phyloP scores from a whole-genome alignment of 2,888 invertebrate genomes.

The Aproaerema taeniolella region DNA sequence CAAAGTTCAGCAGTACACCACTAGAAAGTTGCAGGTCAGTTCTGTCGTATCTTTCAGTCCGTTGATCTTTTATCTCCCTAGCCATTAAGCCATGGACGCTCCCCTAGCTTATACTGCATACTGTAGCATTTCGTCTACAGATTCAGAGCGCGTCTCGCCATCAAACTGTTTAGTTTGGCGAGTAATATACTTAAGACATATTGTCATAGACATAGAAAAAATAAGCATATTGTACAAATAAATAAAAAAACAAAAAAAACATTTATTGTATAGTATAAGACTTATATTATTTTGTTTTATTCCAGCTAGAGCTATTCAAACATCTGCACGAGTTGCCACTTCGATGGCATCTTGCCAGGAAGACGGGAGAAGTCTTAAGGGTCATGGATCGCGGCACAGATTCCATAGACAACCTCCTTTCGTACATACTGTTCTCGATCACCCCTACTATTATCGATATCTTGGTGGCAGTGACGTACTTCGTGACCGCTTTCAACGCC shows the following conservation, averaged over 20 bases:
- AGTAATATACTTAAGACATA: too few relatives aligned
- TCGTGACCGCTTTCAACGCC: conserved; percentile 90
- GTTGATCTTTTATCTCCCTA: too few relatives aligned
- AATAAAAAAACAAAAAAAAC: too few relatives aligned
- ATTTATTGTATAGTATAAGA: too few relatives aligned
- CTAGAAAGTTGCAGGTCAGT: conserved; percentile 89
- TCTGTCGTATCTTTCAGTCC: neutral
- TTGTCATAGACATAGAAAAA: too few relatives aligned
- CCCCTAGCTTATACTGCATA: too few relatives aligned
- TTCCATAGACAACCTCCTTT: conserved; percentile 95
- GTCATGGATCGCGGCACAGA: conserved; percentile 99
- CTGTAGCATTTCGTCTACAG: too few relatives aligned
- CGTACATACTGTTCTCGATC: conserved; percentile 95
- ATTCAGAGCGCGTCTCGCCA: too few relatives aligned
- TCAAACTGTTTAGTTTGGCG: too few relatives aligned
- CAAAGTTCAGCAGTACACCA: conserved; percentile 95
- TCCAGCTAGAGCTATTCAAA: conserved; percentile 86
- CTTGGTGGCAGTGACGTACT: conserved; percentile 92
- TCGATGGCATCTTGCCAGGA: conserved; percentile 95
- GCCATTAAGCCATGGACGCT: too few relatives aligned
- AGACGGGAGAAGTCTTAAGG: conserved; percentile 97
- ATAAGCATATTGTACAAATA: too few relatives aligned
- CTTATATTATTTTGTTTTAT: too few relatives aligned
- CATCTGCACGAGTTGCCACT: conserved; percentile 95
- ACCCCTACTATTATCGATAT: conserved; percentile 96